Evolutionary conservation across 2,113 vertebrate species (phyloP).

Genomic region (Phrynosoma platyrhinos): DNA sequence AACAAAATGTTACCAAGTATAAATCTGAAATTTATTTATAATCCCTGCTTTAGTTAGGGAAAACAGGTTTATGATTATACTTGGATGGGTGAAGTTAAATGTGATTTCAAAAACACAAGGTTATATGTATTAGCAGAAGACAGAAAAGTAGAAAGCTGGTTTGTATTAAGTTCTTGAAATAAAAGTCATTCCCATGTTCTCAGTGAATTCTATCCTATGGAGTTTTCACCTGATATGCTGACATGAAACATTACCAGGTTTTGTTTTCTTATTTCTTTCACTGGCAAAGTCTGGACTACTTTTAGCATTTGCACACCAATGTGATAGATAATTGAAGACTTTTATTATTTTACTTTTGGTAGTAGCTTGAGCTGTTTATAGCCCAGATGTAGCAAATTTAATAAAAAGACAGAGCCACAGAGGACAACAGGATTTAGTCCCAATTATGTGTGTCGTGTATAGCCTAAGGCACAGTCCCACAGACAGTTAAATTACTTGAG

Average conservation of each 20-base stretch:
- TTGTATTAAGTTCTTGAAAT: constrained; percentile 7
- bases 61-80: neutral
- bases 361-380: neutral
- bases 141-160: neutral
- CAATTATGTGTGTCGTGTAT: neutral
- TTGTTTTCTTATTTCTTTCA: constrained; percentile 11
- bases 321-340: neutral
- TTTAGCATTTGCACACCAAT: neutral
- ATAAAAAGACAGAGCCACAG: neutral
- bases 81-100: neutral
- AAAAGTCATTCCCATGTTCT: constrained; percentile 12
- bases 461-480: neutral
- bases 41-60: neutral
- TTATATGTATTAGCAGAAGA: neutral
- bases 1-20: neutral
- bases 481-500: neutral
- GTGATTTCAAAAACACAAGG: constrained; percentile 5
- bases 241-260: neutral
- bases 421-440: neutral
- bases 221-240: neutral
- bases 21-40: constrained; percentile 27
- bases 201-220: neutral
- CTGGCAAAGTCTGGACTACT: neutral
- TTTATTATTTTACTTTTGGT: neutral
- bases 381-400: neutral